A percentile compares a stretch with the other conserved stretches of the same genome.
Evolutionary conservation across 2,113 vertebrate species (phyloP).

Genomic region (Phaethon lepturus): DNA sequence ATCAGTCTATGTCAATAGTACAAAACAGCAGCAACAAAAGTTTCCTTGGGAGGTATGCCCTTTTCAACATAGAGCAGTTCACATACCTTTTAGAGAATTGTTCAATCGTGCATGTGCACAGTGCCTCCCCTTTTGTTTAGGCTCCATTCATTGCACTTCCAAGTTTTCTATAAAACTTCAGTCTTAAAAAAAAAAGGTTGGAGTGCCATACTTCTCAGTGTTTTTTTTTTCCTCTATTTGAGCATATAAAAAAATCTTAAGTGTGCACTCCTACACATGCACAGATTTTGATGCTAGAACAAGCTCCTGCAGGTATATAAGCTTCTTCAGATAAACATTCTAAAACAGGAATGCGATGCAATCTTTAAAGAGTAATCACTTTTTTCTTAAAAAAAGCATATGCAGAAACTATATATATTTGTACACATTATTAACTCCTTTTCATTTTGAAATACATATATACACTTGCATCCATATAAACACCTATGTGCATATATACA

Average conservation of each 20-base stretch:
- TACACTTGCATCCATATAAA: background rate
- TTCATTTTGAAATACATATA: background rate
- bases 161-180: background rate
- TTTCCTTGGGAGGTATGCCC: conserved; percentile 31
- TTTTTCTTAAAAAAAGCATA: background rate
- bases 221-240: background rate
- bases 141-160: background rate
- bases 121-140: background rate
- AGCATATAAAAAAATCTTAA: background rate
- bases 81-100: background rate
- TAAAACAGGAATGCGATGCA: background rate
- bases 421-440: background rate
- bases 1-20: conserved; percentile 7
- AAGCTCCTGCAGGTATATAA: background rate
- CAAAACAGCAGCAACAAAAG: background rate
- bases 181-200: background rate
- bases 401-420: background rate
- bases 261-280: background rate
- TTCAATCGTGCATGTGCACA: background rate
- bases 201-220: background rate
- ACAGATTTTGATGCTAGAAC: background rate
- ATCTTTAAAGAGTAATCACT: background rate
- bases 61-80: conserved; percentile 32
- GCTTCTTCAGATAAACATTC: background rate
- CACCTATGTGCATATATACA: background rate